Conservation (phyloP, 1,140 invertebrate genomes). For the Drosophila ficusphila region DNA sequence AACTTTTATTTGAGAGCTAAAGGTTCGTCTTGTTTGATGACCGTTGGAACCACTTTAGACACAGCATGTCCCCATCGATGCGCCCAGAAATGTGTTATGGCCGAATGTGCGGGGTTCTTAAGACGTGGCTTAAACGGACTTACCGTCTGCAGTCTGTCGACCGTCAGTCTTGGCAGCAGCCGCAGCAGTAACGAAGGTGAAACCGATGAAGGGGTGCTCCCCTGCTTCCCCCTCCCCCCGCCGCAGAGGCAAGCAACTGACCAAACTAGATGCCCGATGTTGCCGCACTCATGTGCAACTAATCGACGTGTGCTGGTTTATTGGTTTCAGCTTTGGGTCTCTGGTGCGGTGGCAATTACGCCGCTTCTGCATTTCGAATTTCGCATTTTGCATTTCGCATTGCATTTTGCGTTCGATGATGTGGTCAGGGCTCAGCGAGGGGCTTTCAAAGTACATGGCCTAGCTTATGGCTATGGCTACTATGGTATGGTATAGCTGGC, state of each 20-base stretch:
- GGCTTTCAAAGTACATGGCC: constrained; percentile 34
- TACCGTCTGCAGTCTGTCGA: constrained; percentile 3
- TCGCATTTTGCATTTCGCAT: constrained; percentile 31
- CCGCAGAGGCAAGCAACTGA: background rate
- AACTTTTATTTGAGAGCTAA: background rate
- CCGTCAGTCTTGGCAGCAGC: constrained; percentile 26
- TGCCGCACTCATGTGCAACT: constrained; percentile 73
- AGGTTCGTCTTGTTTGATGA: background rate
- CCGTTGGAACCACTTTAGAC: background rate
- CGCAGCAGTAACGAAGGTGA: background rate
- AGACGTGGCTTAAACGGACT: constrained; percentile 59
- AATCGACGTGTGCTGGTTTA: constrained; percentile 74
- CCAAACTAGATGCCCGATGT: constrained; percentile 12
- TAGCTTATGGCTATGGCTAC: constrained; percentile 35
- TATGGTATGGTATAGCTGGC: too few species aligned
- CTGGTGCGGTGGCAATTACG: constrained; percentile 66
- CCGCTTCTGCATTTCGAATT: constrained; percentile 65
- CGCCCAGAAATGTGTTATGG: constrained; percentile 16
- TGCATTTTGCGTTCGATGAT: constrained; percentile 61
- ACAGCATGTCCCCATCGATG: background rate
- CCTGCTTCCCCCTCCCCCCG: background rate
- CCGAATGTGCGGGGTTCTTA: constrained; percentile 54
- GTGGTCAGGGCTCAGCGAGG: constrained; percentile 52
- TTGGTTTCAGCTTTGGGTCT: constrained; percentile 60
- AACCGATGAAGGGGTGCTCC: background rate